Evolutionary conservation across 1,140 invertebrate genomes (phyloP), one percentile per base, ranked within the genome.

Genomic region (Diabrotica undecimpunctata): DNA sequence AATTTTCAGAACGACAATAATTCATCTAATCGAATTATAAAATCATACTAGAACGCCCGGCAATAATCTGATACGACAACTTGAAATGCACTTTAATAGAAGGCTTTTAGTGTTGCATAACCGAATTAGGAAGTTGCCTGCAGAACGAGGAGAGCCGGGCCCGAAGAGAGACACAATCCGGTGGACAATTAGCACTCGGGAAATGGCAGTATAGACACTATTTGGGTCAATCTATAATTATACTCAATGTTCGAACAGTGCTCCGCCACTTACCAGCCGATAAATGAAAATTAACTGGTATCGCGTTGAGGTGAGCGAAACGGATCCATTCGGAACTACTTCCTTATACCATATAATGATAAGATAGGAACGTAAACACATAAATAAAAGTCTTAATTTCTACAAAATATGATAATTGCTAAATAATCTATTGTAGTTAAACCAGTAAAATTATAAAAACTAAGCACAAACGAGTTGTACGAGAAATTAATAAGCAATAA

Each of bases 161-260:
- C 41, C 2, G n/a, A 46, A 46, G 41, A 46, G 41, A 46, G 36
- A 60, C 57, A 67, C 66, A 67, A 67, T 67, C 60, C 61, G 63
- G 54, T 54, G 66, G 61, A 67, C 66, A 67, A 67, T 67, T 67
- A 61, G 61, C 61, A 67, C 61, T 67, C 62, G 66, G 61, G 56
- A 67, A 67, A 67, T 67, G 56, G 61, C 61, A 53, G 10, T 38
- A 46, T 13, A 59, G 56, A 52, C 39, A 58, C 61, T 59, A 67
- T 67, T 46, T 60, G 11, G 66, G 66, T 67, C 66, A 67, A 67
- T 63, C 66, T 67, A 63, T 67, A 67, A 67, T 67, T 63, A 63
- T 54, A 63, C 55, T 36, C 62, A 67, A 67, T 67, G 61, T 56
- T 52, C 51, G 41, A 46, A 56, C 62, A 57, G 61, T 57, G 56